A percentile compares a stretch with the other conserved stretches of the same genome.
phyloP scores from a whole-genome alignment of 2,113 vertebrate species.

The Heterocephalus glaber region DNA sequence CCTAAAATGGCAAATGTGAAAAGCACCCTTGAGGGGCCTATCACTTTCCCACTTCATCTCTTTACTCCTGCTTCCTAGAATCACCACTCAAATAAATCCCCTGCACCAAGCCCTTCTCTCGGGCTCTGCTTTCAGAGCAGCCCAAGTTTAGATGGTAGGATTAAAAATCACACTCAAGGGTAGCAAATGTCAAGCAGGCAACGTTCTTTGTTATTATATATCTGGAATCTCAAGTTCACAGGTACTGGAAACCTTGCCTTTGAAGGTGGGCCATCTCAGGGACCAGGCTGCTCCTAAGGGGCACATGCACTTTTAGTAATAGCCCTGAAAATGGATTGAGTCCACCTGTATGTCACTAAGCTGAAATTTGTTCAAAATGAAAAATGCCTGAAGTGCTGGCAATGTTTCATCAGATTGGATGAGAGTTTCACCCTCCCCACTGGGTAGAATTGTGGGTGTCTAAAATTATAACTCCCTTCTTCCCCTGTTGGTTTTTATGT shows the following conservation, averaged over 20 bases:
- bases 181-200: not conserved
- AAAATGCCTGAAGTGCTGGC: slow-evolving; percentile 11
- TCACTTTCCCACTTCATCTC: not conserved
- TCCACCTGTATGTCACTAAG: not conserved
- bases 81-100: not conserved
- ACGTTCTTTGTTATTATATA: not conserved
- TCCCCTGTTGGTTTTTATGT: not conserved
- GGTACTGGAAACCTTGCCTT: not conserved
- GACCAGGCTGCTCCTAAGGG: not conserved
- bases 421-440: not conserved
- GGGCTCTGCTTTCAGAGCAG: not conserved
- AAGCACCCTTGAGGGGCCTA: fast-evolving
- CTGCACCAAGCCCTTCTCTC: not conserved
- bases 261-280: not conserved
- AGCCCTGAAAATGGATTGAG: not conserved
- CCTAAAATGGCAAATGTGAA: not conserved
- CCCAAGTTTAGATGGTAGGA: not conserved
- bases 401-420: not conserved
- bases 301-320: not conserved
- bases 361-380: not conserved
- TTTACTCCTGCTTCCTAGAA: not conserved
- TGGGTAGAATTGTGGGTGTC: not conserved
- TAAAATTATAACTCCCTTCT: not conserved
- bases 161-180: not conserved
- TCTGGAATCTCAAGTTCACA: not conserved